Evolutionary conservation across 1,140 invertebrate species (phyloP), one percentile per base, ranked within the genome.

Genomic region (Drosophila yakuba): DNA sequence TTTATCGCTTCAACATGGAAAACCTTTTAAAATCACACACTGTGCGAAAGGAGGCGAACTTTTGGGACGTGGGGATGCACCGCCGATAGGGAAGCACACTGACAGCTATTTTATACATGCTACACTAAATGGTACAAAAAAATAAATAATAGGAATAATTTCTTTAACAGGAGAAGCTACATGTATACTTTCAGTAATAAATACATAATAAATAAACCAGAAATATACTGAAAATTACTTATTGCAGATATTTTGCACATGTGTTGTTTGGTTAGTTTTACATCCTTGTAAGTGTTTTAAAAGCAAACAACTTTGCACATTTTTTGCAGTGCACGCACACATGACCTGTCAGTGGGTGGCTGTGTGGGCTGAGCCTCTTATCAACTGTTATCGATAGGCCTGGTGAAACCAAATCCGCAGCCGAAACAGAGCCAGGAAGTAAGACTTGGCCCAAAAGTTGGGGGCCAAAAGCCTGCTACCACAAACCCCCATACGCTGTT

Each of bases 21-120:
- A 86, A 88, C 83, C 83, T 86, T 86, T 86, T 86, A 88, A 82
- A 76, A 61, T 69, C 80, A 39, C 58, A 72, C 73, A 77, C 68
- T 84, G 54, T 41, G 50, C 25, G 38, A 52, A 54, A 56, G 45
- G 47, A 38, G 44, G 8, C 11, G 3, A 20, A 38, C 32, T 36
- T 20, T 11, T 20, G 36, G 36, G 32, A 17, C 12, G 28, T 8
- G 38, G 36, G 17, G n/a, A 12, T 41, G 10, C 3, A 4, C 20
- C 4, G 7, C 11, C n/a, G 25, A 15, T 41, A 14, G 15, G n/a
- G n/a, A 32, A 32, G 23, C 28, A 62, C 41, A 39, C 20, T 4
- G 17, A 23, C 7, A 20, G 20, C 20, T 20, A 20, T 20, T 20
- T 2, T 2, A 20, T 20, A 20, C 20, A 20, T 20, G 20, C 1